A percentile compares a stretch with the other conserved stretches of the same genome.
Evolutionary conservation across 2,113 vertebrate genomes (phyloP).

Genomic region (Psophia crepitans): DNA sequence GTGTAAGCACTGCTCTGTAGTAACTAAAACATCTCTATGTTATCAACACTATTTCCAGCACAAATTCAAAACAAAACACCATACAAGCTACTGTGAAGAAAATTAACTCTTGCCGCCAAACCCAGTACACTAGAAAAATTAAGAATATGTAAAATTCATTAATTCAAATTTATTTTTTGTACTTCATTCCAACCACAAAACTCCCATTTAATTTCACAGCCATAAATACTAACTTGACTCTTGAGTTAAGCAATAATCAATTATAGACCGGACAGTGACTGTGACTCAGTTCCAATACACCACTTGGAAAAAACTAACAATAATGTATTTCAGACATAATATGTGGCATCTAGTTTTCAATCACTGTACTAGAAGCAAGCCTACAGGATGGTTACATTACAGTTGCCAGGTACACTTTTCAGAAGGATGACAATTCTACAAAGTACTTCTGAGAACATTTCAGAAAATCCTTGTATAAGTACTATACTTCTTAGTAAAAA

Average conservation of each 20-base stretch:
- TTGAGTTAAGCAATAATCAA: not conserved
- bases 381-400: not conserved
- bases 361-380: not conserved
- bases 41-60: not conserved
- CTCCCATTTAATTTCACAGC: not conserved
- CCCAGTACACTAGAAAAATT: not conserved
- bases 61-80: not conserved
- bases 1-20: not conserved
- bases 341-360: not conserved
- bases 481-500: not conserved
- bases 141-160: not conserved
- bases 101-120: not conserved
- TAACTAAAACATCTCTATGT: not conserved
- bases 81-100: not conserved
- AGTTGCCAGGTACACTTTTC: not conserved
- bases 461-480: not conserved
- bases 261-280: not conserved
- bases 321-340: not conserved
- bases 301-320: no score
- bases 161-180: not conserved
- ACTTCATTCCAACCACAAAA: not conserved
- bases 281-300: not conserved
- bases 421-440: not conserved
- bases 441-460: not conserved
- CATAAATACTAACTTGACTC: not conserved